Evolutionary conservation across 2,888 invertebrate species (phyloP), one percentile per base, ranked within the genome.

Genomic region (Ophonus ardosiacus): DNA sequence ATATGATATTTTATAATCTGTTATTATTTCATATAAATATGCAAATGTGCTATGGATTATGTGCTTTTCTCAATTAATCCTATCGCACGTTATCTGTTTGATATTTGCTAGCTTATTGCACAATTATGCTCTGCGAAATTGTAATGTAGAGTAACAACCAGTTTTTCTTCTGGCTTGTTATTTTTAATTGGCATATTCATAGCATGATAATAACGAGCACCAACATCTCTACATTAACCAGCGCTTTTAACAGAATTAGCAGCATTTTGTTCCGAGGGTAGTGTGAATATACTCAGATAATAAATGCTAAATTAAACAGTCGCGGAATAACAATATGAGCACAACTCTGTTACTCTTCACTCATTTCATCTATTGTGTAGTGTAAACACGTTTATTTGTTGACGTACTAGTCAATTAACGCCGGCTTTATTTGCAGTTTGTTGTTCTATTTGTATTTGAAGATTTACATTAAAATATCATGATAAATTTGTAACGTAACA

Each of bases 171-270:
- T 10, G 38, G 61, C 79, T 78, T 17, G 38, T 79, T 79, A 79
- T 61, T 61, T 78, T 79, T 79, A 79, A 79, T 79, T 79, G 51
- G 59, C 71, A 7, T 79, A 17, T 79, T 17, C 31, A 24, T 79
- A 51, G 31, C 3, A 15, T 38, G 21, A 38, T 79, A 31, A 31
- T 79, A 79, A 79, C 59, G 38, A 79, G 15, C 59, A 24, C 40
- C 40, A 43, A 74, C 40, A 38, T n/a, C 40, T 43, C 43, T 74
- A 40, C 43, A 51, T 43, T n/a, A 74, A 17, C 21, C 10, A 38
- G 43, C 21, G 43, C 71, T 18, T 74, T 74, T 43, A 43, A 74
- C 43, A 10, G 17, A 31, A 68, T 68, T 68, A 68, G 31, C 68
- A 65, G 40, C 13, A 68, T 74, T 63, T 43, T 74, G 71, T 40